Conservation (phyloP, 2,113 vertebrate genomes). For the Cynocephalus volans region DNA sequence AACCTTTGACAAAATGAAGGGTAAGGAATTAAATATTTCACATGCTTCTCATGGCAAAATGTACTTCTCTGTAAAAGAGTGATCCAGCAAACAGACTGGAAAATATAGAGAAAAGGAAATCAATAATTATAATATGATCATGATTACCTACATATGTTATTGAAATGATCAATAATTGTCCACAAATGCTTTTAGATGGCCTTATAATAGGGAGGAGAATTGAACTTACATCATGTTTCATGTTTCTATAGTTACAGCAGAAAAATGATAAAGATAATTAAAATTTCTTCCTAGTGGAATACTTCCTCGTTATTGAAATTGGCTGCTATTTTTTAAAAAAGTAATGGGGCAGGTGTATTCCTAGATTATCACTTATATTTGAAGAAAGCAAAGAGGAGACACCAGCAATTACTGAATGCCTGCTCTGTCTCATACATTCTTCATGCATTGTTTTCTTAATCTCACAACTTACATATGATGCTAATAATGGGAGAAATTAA, state of each 20-base stretch:
- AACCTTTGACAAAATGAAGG: constrained; percentile 76
- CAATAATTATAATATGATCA: constrained; percentile 70
- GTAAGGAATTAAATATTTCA: constrained; percentile 81
- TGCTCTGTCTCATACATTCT: neutral
- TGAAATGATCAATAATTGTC: constrained; percentile 73
- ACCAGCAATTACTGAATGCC: neutral
- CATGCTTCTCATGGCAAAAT: constrained; percentile 58
- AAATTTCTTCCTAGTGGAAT: neutral
- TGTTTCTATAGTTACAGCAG: constrained; percentile 70
- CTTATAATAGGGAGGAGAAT: neutral
- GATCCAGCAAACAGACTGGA: constrained; percentile 76
- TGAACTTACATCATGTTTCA: constrained; percentile 67
- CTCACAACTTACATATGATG: neutral
- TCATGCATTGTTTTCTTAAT: neutral
- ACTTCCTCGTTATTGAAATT: constrained; percentile 1
- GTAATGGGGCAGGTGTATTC: neutral
- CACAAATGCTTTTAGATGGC: constrained; percentile 69
- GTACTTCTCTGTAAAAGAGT: constrained; percentile 67
- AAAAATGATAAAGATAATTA: constrained; percentile 31
- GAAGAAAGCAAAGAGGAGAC: neutral
- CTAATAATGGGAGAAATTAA: neutral
- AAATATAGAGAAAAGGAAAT: constrained; percentile 73
- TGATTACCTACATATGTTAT: constrained; percentile 73
- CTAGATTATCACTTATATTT: neutral
- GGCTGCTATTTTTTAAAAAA: neutral